These are phyloP conservation scores for Druon quercuslanigerum DNA, from an alignment of 1,140 invertebrate genomes.

Conservation along the genomic window DNA sequence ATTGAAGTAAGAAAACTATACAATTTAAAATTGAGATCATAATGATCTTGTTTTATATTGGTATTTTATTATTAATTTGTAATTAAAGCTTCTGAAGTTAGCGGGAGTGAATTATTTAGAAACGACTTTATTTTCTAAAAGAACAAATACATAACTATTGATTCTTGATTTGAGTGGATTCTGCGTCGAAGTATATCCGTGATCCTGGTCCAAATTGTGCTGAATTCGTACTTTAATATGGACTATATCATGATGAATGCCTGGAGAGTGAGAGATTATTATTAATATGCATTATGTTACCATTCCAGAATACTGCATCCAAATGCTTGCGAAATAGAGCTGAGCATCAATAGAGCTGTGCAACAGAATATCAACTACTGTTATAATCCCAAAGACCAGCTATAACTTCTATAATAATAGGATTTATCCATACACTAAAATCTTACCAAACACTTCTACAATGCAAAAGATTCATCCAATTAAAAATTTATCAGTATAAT, in stretches of 20 bases:
- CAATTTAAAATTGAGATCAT: too few species aligned
- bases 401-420: neutral
- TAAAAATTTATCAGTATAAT: too few species aligned
- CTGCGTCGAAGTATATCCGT: neutral
- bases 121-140: too few species aligned
- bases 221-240: conserved; percentile 5
- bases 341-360: conserved; percentile 9
- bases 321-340: conserved; percentile 9
- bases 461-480: too few species aligned
- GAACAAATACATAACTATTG: neutral
- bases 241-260: neutral
- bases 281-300: conserved; percentile 26
- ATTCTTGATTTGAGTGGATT: neutral
- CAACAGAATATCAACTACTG: conserved; percentile 7
- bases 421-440: too few species aligned
- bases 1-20: too few species aligned
- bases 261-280: conserved; percentile 4
- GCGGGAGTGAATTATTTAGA: too few species aligned
- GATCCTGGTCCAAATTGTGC: neutral
- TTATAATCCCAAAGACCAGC: neutral
- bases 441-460: too few species aligned
- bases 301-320: conserved; percentile 5
- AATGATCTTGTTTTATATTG: too few species aligned
- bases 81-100: too few species aligned
- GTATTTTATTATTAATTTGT: too few species aligned